Evolutionary conservation across 2,113 vertebrate genomes (phyloP).

Genomic region (Ovibos moschatus): DNA sequence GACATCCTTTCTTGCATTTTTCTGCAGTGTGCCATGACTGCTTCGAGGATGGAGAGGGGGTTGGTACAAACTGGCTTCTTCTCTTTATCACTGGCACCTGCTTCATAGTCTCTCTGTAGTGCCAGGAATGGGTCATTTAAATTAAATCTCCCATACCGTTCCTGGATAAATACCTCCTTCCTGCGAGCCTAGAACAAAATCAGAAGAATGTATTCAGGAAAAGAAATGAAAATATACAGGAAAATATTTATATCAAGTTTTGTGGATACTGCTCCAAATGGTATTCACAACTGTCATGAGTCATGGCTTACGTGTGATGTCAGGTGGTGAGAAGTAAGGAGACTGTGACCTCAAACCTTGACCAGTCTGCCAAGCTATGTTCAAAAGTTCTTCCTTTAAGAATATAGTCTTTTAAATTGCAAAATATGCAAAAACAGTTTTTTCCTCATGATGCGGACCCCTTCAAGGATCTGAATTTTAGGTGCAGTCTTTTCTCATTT

Average conservation of each 20-base stretch:
- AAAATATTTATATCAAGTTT: not conserved
- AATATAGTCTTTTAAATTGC: not conserved
- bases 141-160: slow-evolving; percentile 95
- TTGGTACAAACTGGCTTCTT: slow-evolving; percentile 91
- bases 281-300: not conserved
- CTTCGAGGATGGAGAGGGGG: slow-evolving; percentile 96
- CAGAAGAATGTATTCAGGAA: slow-evolving; percentile 27
- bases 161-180: slow-evolving; percentile 97
- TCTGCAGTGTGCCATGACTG: slow-evolving; percentile 97
- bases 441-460: not conserved
- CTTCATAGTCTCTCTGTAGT: slow-evolving; percentile 95
- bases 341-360: not conserved
- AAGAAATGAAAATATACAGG: not conserved
- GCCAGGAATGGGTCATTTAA: slow-evolving; percentile 98
- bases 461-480: not conserved
- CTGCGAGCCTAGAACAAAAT: slow-evolving; percentile 88
- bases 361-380: not conserved
- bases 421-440: not conserved
- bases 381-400: not conserved
- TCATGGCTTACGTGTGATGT: not conserved
- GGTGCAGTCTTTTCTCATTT: not conserved
- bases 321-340: not conserved
- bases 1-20: slow-evolving; percentile 99
- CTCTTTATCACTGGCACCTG: slow-evolving; percentile 88
- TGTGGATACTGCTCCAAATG: not conserved